Percentiles rank a stretch among this genome's conserved stretches.
Conservation (phyloP, 2,888 invertebrate genomes). For the Plagiodera versicolora region DNA sequence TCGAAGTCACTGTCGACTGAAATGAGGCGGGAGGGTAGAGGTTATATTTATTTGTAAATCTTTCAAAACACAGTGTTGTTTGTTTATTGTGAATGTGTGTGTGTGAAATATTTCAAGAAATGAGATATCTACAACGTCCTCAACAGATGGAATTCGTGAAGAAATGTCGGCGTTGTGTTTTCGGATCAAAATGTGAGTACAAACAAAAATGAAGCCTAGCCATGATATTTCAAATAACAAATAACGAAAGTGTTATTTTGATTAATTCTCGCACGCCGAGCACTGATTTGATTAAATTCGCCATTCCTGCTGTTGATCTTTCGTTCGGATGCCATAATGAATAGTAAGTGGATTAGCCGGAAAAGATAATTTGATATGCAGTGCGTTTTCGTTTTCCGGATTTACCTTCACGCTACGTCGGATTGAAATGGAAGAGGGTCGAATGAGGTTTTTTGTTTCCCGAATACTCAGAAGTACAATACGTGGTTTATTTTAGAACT, state of each 20-base stretch:
- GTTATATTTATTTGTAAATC: too few relatives aligned
- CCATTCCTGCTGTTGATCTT: slow-evolving; percentile 1
- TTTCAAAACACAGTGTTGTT: too few relatives aligned
- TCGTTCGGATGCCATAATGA: neutral
- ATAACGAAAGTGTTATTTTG: neutral
- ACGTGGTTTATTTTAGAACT: neutral
- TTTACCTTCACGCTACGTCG: slow-evolving; percentile 14
- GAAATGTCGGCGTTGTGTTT: too few relatives aligned
- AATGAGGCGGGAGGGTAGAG: too few relatives aligned
- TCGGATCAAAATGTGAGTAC: too few relatives aligned
- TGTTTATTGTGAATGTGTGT: too few relatives aligned
- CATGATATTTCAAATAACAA: too few relatives aligned
- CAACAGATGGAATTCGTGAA: too few relatives aligned
- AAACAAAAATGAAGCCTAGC: too few relatives aligned
- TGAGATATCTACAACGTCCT: too few relatives aligned
- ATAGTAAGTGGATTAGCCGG: slow-evolving; percentile 19
- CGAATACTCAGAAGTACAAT: neutral
- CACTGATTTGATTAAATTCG: slow-evolving; percentile 2
- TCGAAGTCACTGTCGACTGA: too few relatives aligned
- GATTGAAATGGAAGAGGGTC: slow-evolving; percentile 6
- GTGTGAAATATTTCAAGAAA: too few relatives aligned
- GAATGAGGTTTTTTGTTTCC: slow-evolving; percentile 1
- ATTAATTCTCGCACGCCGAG: neutral
- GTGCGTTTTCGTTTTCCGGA: slow-evolving; percentile 16
- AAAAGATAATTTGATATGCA: slow-evolving; percentile 16